Base-by-base conservation (phyloP, 2,888 invertebrate species). In the Tetragnatha montana region DNA sequence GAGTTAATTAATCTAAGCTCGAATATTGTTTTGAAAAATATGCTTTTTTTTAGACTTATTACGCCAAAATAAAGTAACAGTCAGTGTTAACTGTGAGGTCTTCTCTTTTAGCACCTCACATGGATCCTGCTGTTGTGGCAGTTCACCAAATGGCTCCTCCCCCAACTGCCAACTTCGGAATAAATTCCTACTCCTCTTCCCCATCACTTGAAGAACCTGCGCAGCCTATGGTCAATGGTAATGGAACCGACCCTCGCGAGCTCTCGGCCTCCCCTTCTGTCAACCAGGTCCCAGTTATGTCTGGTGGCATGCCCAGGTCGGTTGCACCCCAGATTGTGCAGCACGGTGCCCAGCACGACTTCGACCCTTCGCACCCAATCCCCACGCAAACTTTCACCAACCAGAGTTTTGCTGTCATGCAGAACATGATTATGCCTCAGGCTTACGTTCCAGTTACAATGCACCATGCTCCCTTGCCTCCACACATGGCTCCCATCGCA, bases 311-410 rank as follows among this genome's bases (percentile, higher is more conserved):
- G 6, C 49, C 89, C 35, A 60, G 82, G 17, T 68, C 84, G 21
- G 71, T 60, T 0, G 81, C 73, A 14, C 78, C 88, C 6, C 75
- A 78, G 7, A 71, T 79, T 0, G 84, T 84, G 17, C 81, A 60
- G 68, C 74, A 81, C n/a, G 86, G 79, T 69, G 73, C 78, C 60
- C 85, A 85, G n/a, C 88, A 87, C 4, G 91, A 91, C 17, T 91
- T 88, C 75, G 91, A 91, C 47, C 91, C 91, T 14, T 85, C 90
- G 8, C 91, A 91, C 69, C 91, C 91, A 87, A 97, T 97, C 93
- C 96, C 96, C 47, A 95, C 96, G 50, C 97, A 97, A 94, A 97
- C 97, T 75, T 97, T 96, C 93, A 97, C 97, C 86, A 97, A 97
- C 94, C 97, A 97, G 93, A 96, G 95, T 93, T 97, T 96, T 93